Conservation (phyloP, 2,888 invertebrate species). For the Cryptus armator region DNA sequence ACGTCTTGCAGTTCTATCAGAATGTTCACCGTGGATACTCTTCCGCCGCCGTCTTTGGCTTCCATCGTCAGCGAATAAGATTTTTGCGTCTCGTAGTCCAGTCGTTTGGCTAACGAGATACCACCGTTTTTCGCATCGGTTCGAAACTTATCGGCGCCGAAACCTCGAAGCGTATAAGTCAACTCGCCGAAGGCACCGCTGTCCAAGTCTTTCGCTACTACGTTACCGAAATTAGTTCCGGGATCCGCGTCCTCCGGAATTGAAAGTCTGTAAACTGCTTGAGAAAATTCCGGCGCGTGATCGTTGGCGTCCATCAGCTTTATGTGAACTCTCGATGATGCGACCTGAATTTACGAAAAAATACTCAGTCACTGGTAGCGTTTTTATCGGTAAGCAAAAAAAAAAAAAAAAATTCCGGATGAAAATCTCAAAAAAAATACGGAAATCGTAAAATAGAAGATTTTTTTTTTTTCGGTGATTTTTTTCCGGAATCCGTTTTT, state of each 20-base stretch:
- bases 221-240: slow-evolving; percentile 88
- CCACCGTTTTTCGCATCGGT: slow-evolving; percentile 90
- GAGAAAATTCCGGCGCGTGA: slow-evolving; percentile 90
- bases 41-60: slow-evolving; percentile 93
- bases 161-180: slow-evolving; percentile 91
- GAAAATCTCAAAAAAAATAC: background rate
- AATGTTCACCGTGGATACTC: slow-evolving; percentile 90
- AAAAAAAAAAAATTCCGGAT: background rate
- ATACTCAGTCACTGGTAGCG: background rate
- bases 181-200: slow-evolving; percentile 91
- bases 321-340: slow-evolving; percentile 88
- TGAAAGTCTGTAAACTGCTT: slow-evolving; percentile 88
- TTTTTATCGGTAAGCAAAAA: background rate
- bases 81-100: slow-evolving; percentile 93
- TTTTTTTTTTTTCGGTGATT: too few relatives aligned
- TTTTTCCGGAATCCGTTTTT: too few relatives aligned
- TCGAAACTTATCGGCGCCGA: slow-evolving; percentile 91
- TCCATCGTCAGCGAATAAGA: slow-evolving; percentile 93
- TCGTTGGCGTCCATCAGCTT: slow-evolving; percentile 92
- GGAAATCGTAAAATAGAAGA: too few relatives aligned
- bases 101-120: slow-evolving; percentile 87
- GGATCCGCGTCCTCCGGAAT: slow-evolving; percentile 89
- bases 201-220: slow-evolving; percentile 91
- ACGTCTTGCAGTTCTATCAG: slow-evolving; percentile 91
- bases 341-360: slow-evolving; percentile 82